Evolutionary conservation across 2,113 vertebrate species (phyloP).

Genomic region (Poeciliopsis prolifica): DNA sequence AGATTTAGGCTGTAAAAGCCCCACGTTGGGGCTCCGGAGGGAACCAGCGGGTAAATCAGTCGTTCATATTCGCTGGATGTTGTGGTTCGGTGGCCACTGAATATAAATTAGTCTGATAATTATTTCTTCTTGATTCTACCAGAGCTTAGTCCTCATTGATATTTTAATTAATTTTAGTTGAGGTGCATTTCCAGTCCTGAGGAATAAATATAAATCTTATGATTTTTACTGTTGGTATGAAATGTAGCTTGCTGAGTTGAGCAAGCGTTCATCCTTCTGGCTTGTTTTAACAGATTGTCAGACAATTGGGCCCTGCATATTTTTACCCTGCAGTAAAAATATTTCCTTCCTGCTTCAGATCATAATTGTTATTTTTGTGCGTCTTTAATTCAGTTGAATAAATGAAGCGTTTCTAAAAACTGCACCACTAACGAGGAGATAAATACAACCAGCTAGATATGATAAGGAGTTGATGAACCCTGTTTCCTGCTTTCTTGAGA

Average conservation of each 20-base stretch:
- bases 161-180: too few species aligned
- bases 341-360: background rate
- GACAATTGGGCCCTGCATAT: background rate
- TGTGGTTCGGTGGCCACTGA: background rate
- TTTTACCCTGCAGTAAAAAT: background rate
- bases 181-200: too few species aligned
- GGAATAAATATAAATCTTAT: background rate
- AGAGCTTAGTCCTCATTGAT: too few species aligned
- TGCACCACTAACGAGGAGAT: background rate
- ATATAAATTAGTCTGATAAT: too few species aligned
- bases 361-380: background rate
- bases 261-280: background rate
- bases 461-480: conserved; percentile 4
- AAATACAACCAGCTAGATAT: background rate
- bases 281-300: background rate
- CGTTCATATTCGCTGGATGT: background rate
- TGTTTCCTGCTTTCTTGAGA: conserved; percentile 13
- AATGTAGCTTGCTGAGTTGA: background rate
- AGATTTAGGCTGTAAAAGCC: background rate
- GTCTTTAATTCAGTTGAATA: background rate
- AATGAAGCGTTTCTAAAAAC: background rate
- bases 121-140: too few species aligned
- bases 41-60: background rate
- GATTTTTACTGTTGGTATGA: background rate
- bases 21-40: background rate